phyloP scores from a whole-genome alignment of 2,113 vertebrate genomes.

The Limanda limanda region DNA sequence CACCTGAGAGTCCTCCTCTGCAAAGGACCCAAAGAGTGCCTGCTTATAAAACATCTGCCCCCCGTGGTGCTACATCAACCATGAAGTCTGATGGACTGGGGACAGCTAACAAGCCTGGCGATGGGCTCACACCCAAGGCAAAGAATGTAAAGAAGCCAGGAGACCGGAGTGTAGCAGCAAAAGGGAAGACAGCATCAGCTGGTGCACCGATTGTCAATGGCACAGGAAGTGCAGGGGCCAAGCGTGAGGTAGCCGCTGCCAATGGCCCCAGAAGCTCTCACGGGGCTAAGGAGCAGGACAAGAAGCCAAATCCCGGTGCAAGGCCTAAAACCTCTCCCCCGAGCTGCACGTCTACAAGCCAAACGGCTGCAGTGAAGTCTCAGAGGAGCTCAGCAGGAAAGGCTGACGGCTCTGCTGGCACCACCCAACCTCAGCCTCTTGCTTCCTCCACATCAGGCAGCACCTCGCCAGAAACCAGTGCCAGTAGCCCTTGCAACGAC shows the following conservation, averaged over 20 bases:
- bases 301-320: constrained; percentile 83
- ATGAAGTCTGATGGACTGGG: constrained; percentile 97
- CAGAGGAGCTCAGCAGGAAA: constrained; percentile 80
- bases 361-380: constrained; percentile 77
- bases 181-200: constrained; percentile 85
- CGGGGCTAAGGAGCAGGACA: constrained; percentile 82
- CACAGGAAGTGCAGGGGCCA: constrained; percentile 74
- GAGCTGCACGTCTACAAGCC: constrained; percentile 70
- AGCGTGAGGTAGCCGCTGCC: constrained; percentile 76
- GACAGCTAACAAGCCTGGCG: constrained; percentile 85
- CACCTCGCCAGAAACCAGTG: constrained; percentile 79
- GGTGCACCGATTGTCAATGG: constrained; percentile 83
- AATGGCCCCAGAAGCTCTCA: constrained; percentile 80
- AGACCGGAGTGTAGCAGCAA: constrained; percentile 81
- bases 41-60: constrained; percentile 64
- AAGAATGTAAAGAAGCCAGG: constrained; percentile 86
- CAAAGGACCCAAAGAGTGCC: constrained; percentile 74
- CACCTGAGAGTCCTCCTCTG: constrained; percentile 76
- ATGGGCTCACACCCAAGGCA: constrained; percentile 84
- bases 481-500: constrained; percentile 74
- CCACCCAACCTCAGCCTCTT: constrained; percentile 48
- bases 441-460: constrained; percentile 80
- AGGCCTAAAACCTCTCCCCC: constrained; percentile 87
- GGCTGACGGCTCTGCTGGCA: constrained; percentile 67
- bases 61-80: constrained; percentile 78